Base-by-base conservation (phyloP, 2,797 vertebrate species). In the Danionella dracula region DNA sequence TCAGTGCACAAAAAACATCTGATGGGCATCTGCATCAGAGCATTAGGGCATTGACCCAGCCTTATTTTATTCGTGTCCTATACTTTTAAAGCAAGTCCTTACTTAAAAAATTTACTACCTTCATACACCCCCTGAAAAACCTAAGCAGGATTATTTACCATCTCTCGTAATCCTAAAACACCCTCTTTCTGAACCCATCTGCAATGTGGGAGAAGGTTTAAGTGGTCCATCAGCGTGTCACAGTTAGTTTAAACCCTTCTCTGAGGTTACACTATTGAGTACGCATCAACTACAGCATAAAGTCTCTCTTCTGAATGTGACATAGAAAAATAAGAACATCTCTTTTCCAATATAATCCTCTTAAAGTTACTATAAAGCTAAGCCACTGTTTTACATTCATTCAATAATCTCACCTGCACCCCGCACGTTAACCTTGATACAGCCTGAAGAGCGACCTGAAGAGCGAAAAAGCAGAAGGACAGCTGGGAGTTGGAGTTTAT, bases 161-260 rank as follows among this genome's bases (percentile, higher is more conserved):
- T 45, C 44, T 29, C 34, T 38, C 29, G 8, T 17, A 55, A 21
- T 54, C 27, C 46, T 41, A 29, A 70, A 48, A 37, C 29, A 66
- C 63, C 32, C 70, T 51, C 31, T 42, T 63, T 66, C 54, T 15
- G 59, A 41, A 45, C 63, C 53, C 34, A 35, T 68, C 64, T 64
- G 71, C 73, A 62, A 46, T 48, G 8, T 66, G 72, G 75, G 31
- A 44, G 56, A 56, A 54, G 27, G 50, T 41, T 66, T 71, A 70
- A 66, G 64, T 73, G 75, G 81, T 77, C 67, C 57, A 66, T 13
- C 17, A 75, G 65, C 65, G 32, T 83, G 84, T 87, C 85, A 90
- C 86, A 87, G 87, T 90, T 89, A 77, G 83, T 85, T 87, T 86
- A 80, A 69, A 79, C 69, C 74, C 81, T 79, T 73, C 32, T 50